Evolutionary conservation across 2,888 invertebrate species (phyloP), one percentile per base, ranked within the genome.

Genomic region (Steinernema hermaphroditum): DNA sequence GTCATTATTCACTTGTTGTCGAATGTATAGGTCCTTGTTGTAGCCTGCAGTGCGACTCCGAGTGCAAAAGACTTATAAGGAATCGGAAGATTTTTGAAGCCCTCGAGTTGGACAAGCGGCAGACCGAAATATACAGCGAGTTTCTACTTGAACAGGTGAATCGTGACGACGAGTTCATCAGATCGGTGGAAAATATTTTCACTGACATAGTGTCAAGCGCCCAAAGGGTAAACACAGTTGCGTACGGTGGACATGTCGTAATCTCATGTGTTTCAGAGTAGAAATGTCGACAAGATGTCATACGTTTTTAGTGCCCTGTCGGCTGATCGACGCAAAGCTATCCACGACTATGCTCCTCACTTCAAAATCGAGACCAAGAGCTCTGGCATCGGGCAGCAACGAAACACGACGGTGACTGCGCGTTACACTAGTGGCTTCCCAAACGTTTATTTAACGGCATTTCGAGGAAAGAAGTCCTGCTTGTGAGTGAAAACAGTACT

Each of bases 251-350:
- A 62, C 29, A 16, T 16, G 16, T 32, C 37, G 16, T 29, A 32
- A 9, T 19, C 6, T 4, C 2, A 32, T 32, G 14, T 62, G 2
- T 29, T 62, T 32, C 37, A 62, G 62, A 29, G 29, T n/a, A 62
- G 32, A 32, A 24, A 29, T 9, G 62, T 29, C 4, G 62, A 62
- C 16, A 62, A 62, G n/a, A 29, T 62, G 12, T 62, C 62, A 81
- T 92, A 93, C 87, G 93, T 94, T 12, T 96, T 96, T 88, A 93
- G 93, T 22, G 91, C 92, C 0, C 95, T 96, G 94, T 95, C 94
- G 88, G 90, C 93, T 57, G 93, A 94, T 82, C 94, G 95, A 88
- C 90, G 96, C 0, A 92, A 93, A 86, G 91, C 96, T 84, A 91
- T 97, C 12, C 96, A 96, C 88, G 96, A 97, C 87, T 91, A 94